Percentiles rank a stretch among this genome's conserved stretches.
Evolutionary conservation across 2,888 invertebrate species (phyloP).

Genomic region (Heliconius sara): DNA sequence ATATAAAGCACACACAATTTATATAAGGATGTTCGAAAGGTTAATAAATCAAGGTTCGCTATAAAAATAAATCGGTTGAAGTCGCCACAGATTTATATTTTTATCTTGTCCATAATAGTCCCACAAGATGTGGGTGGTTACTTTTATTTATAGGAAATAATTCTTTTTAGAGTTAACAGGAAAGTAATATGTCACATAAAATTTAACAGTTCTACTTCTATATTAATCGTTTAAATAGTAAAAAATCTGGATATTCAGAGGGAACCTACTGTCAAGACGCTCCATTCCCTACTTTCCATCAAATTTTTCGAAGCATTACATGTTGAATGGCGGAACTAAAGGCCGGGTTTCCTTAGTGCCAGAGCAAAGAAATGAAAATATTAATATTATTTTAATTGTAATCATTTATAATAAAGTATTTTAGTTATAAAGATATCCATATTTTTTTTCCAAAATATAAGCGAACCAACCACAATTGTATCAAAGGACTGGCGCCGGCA

Average conservation of each 20-base stretch:
- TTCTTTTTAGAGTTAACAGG: not conserved
- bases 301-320: no score
- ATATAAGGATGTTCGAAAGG: not conserved
- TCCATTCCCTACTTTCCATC: no score
- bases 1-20: not conserved
- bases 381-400: no score
- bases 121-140: not conserved
- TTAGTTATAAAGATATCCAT: not conserved
- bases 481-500: not conserved
- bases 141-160: slow-evolving; percentile 7
- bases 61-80: not conserved
- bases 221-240: no score
- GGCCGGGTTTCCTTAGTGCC: no score
- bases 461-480: slow-evolving; percentile 2
- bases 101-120: not conserved
- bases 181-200: not conserved
- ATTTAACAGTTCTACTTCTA: not conserved
- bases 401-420: no score
- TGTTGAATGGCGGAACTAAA: no score
- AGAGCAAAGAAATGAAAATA: no score
- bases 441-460: not conserved
- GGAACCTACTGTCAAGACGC: no score
- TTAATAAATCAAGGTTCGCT: not conserved
- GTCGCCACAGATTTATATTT: slow-evolving; percentile 7
- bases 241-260: no score